Evolutionary conservation across 2,113 vertebrate genomes (phyloP).

Genomic region (Chaetodon auriga): DNA sequence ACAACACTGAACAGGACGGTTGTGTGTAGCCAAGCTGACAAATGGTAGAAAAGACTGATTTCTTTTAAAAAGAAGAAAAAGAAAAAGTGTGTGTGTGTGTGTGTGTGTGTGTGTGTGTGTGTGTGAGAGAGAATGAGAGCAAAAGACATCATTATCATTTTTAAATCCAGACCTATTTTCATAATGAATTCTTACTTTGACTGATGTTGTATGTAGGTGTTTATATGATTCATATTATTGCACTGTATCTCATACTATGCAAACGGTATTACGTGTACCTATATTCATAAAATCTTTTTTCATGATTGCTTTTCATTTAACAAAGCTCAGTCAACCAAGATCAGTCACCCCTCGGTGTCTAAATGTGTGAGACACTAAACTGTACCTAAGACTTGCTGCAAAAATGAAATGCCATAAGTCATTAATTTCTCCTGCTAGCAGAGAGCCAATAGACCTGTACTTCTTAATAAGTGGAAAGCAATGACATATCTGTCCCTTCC

Average conservation of each 20-base stretch:
- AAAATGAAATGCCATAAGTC: too few species aligned
- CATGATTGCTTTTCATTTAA: neutral
- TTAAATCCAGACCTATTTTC: neutral
- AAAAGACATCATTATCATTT: too few species aligned
- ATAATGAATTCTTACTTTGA: neutral
- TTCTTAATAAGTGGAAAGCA: neutral
- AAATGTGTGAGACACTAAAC: neutral
- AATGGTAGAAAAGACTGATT: neutral
- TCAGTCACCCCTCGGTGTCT: neutral
- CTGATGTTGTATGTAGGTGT: too few species aligned
- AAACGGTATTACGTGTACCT: too few species aligned
- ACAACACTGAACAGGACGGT: constrained; percentile 5
- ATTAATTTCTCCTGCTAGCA: constrained; percentile 5
- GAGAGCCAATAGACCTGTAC: neutral
- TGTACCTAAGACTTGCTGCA: neutral
- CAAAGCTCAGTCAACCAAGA: neutral
- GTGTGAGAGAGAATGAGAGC: neutral
- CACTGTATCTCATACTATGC: too few species aligned
- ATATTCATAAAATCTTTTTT: neutral
- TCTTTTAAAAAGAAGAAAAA: neutral
- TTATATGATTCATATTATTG: too few species aligned
- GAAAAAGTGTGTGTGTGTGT: neutral
- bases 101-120: neutral
- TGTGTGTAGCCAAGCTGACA: neutral
- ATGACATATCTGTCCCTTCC: neutral